Conservation (phyloP, 2,888 invertebrate genomes). For the Acrobasis repandana region DNA sequence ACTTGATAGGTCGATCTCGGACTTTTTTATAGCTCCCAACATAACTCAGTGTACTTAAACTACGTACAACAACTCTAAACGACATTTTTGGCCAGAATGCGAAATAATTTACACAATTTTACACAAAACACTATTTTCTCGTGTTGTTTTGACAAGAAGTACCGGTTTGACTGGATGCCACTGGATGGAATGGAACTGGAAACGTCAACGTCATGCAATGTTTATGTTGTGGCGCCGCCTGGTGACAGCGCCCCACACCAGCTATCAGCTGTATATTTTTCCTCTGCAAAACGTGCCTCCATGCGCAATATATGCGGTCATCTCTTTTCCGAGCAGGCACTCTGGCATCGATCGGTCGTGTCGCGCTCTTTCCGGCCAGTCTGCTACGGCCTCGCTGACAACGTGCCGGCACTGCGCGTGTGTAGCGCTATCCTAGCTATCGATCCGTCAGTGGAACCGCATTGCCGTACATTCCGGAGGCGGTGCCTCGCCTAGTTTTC, state of each 20-base stretch:
- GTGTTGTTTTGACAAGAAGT: slow-evolving; percentile 36
- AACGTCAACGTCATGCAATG: slow-evolving; percentile 43
- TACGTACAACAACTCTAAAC: slow-evolving; percentile 60
- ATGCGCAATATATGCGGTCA: slow-evolving; percentile 75
- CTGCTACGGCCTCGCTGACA: slow-evolving; percentile 59
- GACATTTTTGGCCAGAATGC: slow-evolving; percentile 51
- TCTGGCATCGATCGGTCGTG: slow-evolving; percentile 61
- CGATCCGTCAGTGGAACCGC: slow-evolving; percentile 78
- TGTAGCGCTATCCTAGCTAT: slow-evolving; percentile 66
- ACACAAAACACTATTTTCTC: slow-evolving; percentile 16
- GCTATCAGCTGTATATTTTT: slow-evolving; percentile 76
- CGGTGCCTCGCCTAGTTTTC: slow-evolving; percentile 80
- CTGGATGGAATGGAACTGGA: slow-evolving; percentile 18
- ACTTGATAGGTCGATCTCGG: slow-evolving; percentile 63
- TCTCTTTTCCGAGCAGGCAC: slow-evolving; percentile 71
- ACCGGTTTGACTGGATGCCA: slow-evolving; percentile 18
- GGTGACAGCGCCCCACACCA: slow-evolving; percentile 44
- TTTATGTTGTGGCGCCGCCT: slow-evolving; percentile 55
- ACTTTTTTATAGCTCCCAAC: slow-evolving; percentile 70
- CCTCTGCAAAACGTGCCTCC: slow-evolving; percentile 67
- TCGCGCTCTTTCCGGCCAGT: slow-evolving; percentile 69
- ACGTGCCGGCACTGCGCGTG: slow-evolving; percentile 72
- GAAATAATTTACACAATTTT: slow-evolving; percentile 15
- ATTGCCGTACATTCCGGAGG: slow-evolving; percentile 83
- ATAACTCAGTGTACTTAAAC: slow-evolving; percentile 64